Conservation (phyloP, 2,113 vertebrate species). For the Tinamus guttatus region DNA sequence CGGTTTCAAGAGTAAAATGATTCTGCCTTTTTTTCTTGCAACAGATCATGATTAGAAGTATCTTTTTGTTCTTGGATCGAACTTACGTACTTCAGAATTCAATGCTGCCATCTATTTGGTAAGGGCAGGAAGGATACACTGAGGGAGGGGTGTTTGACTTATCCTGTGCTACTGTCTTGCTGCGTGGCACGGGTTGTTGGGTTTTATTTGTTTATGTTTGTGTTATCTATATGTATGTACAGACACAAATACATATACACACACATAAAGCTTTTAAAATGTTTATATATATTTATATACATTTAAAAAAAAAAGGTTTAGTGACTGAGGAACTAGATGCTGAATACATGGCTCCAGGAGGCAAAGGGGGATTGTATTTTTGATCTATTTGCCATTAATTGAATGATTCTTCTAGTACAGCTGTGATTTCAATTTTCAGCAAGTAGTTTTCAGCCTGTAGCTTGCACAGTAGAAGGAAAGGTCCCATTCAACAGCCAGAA, state of each 20-base stretch:
- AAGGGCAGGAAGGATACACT: conserved; percentile 67
- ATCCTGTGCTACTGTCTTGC: background rate
- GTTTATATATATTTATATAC: too few species aligned
- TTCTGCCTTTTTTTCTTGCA: conserved; percentile 15
- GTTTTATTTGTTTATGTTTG: too few species aligned
- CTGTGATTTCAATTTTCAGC: background rate
- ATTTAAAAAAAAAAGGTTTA: background rate
- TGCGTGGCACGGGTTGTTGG: background rate
- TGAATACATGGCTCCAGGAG: background rate
- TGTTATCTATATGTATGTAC: background rate
- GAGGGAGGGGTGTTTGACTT: background rate
- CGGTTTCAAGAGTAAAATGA: conserved; percentile 21
- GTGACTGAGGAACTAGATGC: background rate
- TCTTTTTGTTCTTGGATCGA: conserved; percentile 99
- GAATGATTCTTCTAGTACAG: background rate
- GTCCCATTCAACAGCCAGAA: background rate
- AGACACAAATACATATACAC: too few species aligned
- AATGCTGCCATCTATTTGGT: conserved; percentile 99
- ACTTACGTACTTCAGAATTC: conserved; percentile 99
- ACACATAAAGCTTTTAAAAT: too few species aligned
- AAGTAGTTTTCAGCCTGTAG: background rate
- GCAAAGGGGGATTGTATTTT: background rate
- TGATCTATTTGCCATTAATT: background rate
- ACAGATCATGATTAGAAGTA: conserved; percentile 99
- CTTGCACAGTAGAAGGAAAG: background rate